Evolutionary conservation across 2,888 invertebrate genomes (phyloP).

Genomic region (Tiliacea citrago): DNA sequence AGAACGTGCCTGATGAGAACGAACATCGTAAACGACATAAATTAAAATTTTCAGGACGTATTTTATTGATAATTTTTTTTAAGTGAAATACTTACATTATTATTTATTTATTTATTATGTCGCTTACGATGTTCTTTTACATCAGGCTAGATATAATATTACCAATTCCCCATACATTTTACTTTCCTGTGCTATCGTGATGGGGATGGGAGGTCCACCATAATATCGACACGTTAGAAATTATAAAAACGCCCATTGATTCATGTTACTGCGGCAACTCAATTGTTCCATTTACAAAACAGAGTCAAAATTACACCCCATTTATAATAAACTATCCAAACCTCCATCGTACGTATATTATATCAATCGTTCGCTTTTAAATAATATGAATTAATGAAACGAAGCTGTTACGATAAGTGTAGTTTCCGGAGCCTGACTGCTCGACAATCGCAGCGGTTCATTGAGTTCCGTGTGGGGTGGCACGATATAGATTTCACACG

Average conservation of each 20-base stretch:
- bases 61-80: no score
- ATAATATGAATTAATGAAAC: constrained; percentile 57
- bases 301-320: not conserved
- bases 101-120: no score
- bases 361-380: constrained; percentile 15
- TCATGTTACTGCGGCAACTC: not conserved
- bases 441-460: constrained; percentile 45
- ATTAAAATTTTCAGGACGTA: no score
- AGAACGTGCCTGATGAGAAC: no score
- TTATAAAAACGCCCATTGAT: not conserved
- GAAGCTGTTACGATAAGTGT: constrained; percentile 61
- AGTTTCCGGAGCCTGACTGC: constrained; percentile 64
- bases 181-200: not conserved
- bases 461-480: constrained; percentile 40
- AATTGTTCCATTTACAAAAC: not conserved
- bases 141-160: no score
- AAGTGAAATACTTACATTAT: no score
- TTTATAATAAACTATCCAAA: constrained; percentile 3
- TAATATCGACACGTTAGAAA: not conserved
- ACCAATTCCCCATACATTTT: no score
- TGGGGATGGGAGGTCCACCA: not conserved
- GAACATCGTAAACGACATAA: no score
- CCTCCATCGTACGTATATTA: not conserved
- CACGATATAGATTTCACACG: constrained; percentile 45
- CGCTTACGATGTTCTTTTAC: no score